A percentile compares a stretch with the other conserved stretches of the same genome.
phyloP scores from a whole-genome alignment of 2,888 invertebrate species.

The Alsophila aescularia region DNA sequence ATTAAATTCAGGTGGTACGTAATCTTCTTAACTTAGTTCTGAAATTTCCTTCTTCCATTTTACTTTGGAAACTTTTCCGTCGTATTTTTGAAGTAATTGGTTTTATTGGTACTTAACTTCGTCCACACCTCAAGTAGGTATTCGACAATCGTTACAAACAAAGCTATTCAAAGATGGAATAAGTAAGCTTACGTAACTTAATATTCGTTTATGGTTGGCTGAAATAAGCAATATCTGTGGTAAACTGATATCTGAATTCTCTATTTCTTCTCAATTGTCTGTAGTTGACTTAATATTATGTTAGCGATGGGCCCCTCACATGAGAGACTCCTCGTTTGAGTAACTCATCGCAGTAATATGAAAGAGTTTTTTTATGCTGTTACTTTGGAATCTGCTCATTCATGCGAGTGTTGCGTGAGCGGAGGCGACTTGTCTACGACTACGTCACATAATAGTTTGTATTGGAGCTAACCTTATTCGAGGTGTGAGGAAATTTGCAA shows the following conservation, averaged over 20 bases:
- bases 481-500: too few relatives aligned
- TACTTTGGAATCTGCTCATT: too few relatives aligned
- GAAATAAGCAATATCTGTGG: conserved; percentile 11
- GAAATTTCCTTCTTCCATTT: conserved; percentile 6
- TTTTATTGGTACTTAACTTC: conserved; percentile 21
- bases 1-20: too few relatives aligned
- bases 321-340: too few relatives aligned
- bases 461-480: too few relatives aligned
- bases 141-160: conserved; percentile 22
- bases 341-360: too few relatives aligned
- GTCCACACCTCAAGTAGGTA: conserved; percentile 17
- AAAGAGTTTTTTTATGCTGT: too few relatives aligned
- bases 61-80: conserved; percentile 15
- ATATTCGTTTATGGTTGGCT: conserved; percentile 2
- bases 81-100: conserved; percentile 13
- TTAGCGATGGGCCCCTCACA: neutral
- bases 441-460: too few relatives aligned
- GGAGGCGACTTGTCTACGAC: too few relatives aligned
- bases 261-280: neutral
- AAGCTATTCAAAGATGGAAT: conserved; percentile 9
- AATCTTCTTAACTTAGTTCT: conserved; percentile 10
- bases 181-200: conserved; percentile 4
- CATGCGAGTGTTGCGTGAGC: too few relatives aligned
- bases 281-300: neutral
- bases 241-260: conserved; percentile 7